Conservation (phyloP, 2,113 vertebrate species). For the Pseudonaja textilis region DNA sequence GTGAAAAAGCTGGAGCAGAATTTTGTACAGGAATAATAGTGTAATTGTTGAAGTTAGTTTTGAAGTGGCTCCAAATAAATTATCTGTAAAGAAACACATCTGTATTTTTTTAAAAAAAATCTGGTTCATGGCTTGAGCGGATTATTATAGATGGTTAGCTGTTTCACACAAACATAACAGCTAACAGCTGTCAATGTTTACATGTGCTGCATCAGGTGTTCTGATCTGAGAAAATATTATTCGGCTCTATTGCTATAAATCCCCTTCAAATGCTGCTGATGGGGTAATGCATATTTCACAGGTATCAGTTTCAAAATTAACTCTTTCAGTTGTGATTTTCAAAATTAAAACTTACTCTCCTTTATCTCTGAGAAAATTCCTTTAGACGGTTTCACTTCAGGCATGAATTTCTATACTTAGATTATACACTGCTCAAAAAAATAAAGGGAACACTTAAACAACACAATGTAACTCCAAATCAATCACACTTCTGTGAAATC, state of each 20-base stretch:
- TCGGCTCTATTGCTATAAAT: slow-evolving; percentile 18
- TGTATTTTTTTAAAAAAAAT: slow-evolving; percentile 18
- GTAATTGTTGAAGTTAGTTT: slow-evolving; percentile 13
- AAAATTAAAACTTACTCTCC: neutral
- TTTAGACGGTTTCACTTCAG: neutral
- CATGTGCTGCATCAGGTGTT: neutral
- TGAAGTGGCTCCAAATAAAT: neutral
- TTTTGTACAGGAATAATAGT: neutral
- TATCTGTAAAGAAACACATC: slow-evolving; percentile 13
- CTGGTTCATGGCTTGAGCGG: neutral
- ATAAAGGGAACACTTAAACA: too few species aligned
- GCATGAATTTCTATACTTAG: neutral
- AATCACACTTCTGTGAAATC: too few species aligned
- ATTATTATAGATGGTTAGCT: slow-evolving; percentile 30
- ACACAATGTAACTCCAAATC: too few species aligned
- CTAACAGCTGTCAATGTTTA: neutral
- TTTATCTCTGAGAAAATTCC: neutral
- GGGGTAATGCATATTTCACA: neutral
- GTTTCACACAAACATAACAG: slow-evolving; percentile 39
- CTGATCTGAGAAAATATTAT: slow-evolving; percentile 16
- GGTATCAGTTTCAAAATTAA: neutral
- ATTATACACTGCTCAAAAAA: too few species aligned
- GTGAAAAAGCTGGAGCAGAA: slow-evolving; percentile 19
- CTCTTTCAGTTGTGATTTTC: neutral
- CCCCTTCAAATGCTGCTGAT: neutral